These are phyloP conservation scores for Lasius fuliginosus DNA, from an alignment of 2,888 invertebrate species.

Conservation along the genomic window DNA sequence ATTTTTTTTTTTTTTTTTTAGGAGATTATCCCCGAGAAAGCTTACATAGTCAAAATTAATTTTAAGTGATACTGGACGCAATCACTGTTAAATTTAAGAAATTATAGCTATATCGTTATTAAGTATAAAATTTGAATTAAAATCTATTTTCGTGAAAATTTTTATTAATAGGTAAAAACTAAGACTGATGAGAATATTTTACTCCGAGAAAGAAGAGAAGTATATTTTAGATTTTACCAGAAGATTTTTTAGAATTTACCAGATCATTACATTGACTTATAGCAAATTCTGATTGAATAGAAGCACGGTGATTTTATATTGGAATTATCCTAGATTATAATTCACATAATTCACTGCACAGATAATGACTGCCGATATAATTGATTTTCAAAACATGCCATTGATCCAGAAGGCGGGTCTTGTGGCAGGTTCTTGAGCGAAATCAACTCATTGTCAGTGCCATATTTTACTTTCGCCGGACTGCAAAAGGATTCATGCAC, in stretches of 20 bases:
- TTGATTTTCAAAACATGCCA: neutral
- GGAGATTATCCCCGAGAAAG: neutral
- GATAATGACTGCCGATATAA: neutral
- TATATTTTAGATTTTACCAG: neutral
- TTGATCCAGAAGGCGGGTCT: neutral
- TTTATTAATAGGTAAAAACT: neutral
- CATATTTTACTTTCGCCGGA: conserved; percentile 45
- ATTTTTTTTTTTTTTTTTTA: neutral
- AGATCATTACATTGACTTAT: neutral
- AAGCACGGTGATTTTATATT: neutral
- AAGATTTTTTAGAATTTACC: no score
- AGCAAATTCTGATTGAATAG: neutral
- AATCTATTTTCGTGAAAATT: neutral
- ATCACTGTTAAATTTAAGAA: neutral
- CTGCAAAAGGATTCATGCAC: conserved; percentile 43
- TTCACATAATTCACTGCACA: neutral
- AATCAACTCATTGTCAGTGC: conserved; percentile 18
- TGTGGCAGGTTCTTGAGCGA: neutral
- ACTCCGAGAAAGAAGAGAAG: neutral
- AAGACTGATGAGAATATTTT: neutral
- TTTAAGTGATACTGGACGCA: neutral
- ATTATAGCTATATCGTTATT: neutral
- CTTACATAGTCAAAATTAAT: neutral
- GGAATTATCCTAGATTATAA: neutral
- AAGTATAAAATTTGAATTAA: neutral